Base-by-base conservation (phyloP, 23 tunicate species). In the Phallusia fumigata region DNA sequence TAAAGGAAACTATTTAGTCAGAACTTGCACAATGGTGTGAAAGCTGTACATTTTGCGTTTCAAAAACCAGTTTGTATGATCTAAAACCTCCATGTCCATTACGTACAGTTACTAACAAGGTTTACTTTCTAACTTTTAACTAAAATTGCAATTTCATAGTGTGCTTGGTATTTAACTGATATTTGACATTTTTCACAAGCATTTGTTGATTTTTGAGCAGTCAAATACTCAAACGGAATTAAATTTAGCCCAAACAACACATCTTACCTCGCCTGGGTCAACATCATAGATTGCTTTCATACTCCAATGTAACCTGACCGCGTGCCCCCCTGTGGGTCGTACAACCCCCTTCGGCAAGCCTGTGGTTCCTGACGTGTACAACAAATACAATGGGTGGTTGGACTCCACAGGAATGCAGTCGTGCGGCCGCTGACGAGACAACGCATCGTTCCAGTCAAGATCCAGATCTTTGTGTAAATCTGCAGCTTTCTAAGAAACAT, bases 401-500 rank as follows among this genome's bases (percentile, higher is more conserved):
- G 98, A 86, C 26, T 89, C 90, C 6, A 94, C 98, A 6, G 98
- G 98, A n/a, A 94, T 95, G 80, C 98, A 94, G 78, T 94, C 98
- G 58, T 94, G 98, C 32, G 76, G 65, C 35, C 44, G 49, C 19
- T 80, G 95, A 26, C 24, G 36, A 22, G 77, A 31, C 53, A 94
- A 52, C 73, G 75, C 85, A 30, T 89, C 95, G 74, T 86, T 33
- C 98, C 98, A 94, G 49, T 86, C 85, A 19, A 94, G 35, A 65
- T 94, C 98, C 1, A 52, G 79, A 16, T 49, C 79, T 53, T 79
- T 64, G 19, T 40, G 51, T 81, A 93, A 53, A 19, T 53, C 15
- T 12, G 88, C 98, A 3, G 58, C 64, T 31, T 88, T 93, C 98
- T 21, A 21, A 74, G 30, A 58, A 21, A 40, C 47, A 40, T 40